Evolutionary conservation across 1,140 invertebrate species (phyloP).

Genomic region (Zaprionus nigranus): DNA sequence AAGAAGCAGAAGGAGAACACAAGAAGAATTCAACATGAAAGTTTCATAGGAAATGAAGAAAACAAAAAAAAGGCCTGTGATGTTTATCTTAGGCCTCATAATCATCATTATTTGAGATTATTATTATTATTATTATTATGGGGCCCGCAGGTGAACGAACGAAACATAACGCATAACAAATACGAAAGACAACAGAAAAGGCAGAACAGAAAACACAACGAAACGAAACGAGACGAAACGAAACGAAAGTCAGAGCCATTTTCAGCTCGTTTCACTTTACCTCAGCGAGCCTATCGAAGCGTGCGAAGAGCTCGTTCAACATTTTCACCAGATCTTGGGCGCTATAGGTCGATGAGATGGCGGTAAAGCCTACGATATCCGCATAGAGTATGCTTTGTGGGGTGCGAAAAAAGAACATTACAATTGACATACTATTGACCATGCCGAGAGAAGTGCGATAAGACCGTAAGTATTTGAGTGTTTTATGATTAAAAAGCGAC

Average conservation of each 20-base stretch:
- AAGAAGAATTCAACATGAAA: slow-evolving; percentile 52
- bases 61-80: slow-evolving; percentile 31
- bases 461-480: background rate
- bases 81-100: slow-evolving; percentile 58
- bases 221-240: slow-evolving; percentile 27
- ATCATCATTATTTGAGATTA: slow-evolving; percentile 54
- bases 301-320: slow-evolving; percentile 96
- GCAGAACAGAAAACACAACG: slow-evolving; percentile 20
- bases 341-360: slow-evolving; percentile 97
- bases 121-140: background rate
- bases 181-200: background rate
- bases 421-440: slow-evolving; percentile 23
- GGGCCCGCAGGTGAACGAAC: slow-evolving; percentile 50
- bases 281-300: slow-evolving; percentile 96
- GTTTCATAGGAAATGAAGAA: slow-evolving; percentile 40
- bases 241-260: slow-evolving; percentile 22
- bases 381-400: slow-evolving; percentile 91
- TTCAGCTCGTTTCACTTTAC: slow-evolving; percentile 85
- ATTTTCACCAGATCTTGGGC: slow-evolving; percentile 97
- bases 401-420: slow-evolving; percentile 43
- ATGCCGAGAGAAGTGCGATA: background rate
- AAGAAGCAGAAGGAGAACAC: slow-evolving; percentile 21
- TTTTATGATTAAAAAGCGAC: background rate
- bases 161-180: slow-evolving; percentile 26
- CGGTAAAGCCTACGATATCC: slow-evolving; percentile 97